Conservation (phyloP, 2,797 vertebrate species). For the Tamandua tetradactyla region DNA sequence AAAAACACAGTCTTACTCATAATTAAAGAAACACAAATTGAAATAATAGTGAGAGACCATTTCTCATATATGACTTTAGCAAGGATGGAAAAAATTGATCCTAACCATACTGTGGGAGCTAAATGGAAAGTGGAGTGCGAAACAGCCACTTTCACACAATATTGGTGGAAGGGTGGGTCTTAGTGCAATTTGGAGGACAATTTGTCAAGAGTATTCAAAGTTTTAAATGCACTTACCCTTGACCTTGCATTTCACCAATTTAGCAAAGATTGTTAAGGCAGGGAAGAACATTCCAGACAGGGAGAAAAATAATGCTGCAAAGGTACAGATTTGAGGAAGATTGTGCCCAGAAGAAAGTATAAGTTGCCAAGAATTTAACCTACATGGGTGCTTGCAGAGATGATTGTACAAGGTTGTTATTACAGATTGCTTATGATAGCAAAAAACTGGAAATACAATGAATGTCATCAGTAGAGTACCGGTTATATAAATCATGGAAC, state of each 20-base stretch:
- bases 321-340: background rate
- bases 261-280: background rate
- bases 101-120: background rate
- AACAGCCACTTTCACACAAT: rapidly evolving
- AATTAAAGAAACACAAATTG: background rate
- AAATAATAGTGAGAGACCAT: background rate
- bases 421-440: background rate
- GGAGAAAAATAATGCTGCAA: background rate
- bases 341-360: background rate
- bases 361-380: background rate
- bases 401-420: background rate
- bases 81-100: background rate
- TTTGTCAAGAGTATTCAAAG: background rate
- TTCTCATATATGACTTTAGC: background rate
- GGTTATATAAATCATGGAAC: background rate
- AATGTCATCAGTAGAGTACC: background rate
- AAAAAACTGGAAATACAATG: slow-evolving; percentile 12
- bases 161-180: no score
- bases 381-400: background rate
- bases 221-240: background rate
- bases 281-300: background rate
- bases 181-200: background rate
- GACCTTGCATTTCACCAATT: background rate
- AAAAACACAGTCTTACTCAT: background rate
- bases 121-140: background rate